Evolutionary conservation across 2,888 invertebrate species (phyloP).

Genomic region (Microchrysa polita): DNA sequence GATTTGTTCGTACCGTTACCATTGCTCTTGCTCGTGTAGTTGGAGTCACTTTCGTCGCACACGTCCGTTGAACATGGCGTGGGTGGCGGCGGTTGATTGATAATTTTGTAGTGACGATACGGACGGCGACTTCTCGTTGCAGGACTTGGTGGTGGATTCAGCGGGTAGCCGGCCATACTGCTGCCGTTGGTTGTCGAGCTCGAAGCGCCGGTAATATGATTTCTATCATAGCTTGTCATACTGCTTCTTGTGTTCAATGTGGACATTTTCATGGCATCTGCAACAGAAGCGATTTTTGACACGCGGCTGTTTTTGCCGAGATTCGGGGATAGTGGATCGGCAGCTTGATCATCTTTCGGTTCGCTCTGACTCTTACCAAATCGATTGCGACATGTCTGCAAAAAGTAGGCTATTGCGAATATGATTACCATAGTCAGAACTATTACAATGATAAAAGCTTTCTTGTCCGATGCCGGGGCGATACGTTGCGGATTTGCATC

Average conservation of each 20-base stretch:
- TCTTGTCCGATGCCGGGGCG: slow-evolving; percentile 65
- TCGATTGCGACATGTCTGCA: slow-evolving; percentile 68
- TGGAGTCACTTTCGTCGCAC: slow-evolving; percentile 87
- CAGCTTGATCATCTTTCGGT: slow-evolving; percentile 71
- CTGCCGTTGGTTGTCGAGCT: slow-evolving; percentile 65
- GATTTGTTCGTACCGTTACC: slow-evolving; percentile 60
- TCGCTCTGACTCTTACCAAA: slow-evolving; percentile 67
- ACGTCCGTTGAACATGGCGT: slow-evolving; percentile 96
- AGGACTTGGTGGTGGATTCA: slow-evolving; percentile 92
- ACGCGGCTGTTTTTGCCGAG: slow-evolving; percentile 62
- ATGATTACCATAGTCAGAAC: slow-evolving; percentile 69
- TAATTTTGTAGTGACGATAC: slow-evolving; percentile 79
- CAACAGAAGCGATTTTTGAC: slow-evolving; percentile 64
- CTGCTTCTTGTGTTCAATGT: slow-evolving; percentile 71
- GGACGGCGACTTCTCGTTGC: slow-evolving; percentile 82
- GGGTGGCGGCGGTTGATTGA: slow-evolving; percentile 89
- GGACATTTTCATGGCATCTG: slow-evolving; percentile 72
- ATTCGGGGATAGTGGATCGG: slow-evolving; percentile 72
- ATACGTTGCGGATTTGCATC: slow-evolving; percentile 64
- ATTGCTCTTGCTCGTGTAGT: slow-evolving; percentile 70
- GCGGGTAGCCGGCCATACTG: slow-evolving; percentile 73
- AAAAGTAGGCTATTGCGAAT: slow-evolving; percentile 66
- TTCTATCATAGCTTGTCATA: slow-evolving; percentile 75
- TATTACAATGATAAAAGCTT: slow-evolving; percentile 68
- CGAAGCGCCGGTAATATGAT: slow-evolving; percentile 73